Percentiles rank a stretch among this genome's conserved stretches.
Evolutionary conservation across 2,113 vertebrate genomes (phyloP).

Genomic region (Recurvirostra avosetta): DNA sequence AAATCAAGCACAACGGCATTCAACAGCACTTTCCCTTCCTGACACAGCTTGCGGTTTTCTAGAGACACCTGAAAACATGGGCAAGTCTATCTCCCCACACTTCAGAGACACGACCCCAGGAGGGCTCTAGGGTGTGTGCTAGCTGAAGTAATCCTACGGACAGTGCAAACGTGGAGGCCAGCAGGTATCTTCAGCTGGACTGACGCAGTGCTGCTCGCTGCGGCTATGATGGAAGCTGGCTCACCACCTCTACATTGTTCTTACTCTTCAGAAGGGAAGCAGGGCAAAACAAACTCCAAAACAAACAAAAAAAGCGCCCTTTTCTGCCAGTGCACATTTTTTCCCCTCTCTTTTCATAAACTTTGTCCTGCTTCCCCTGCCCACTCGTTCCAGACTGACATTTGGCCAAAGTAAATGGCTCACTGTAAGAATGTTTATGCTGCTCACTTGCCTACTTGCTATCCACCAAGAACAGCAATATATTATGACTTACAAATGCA

Average conservation of each 20-base stretch:
- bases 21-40: background rate
- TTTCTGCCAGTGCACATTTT: background rate
- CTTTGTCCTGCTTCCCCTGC: background rate
- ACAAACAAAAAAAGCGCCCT: background rate
- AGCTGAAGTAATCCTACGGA: background rate
- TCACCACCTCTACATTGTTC: accelerated
- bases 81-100: background rate
- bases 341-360: background rate
- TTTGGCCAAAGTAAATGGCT: background rate
- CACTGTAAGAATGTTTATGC: background rate
- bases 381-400: background rate
- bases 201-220: background rate
- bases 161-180: background rate
- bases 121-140: background rate
- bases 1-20: background rate
- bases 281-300: background rate
- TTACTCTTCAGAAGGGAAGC: background rate
- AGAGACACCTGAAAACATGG: accelerated
- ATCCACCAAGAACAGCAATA: background rate
- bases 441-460: background rate
- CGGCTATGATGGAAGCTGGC: too few relatives aligned
- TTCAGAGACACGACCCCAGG: background rate
- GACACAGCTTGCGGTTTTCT: background rate
- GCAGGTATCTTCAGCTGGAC: background rate
- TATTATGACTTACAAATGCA: background rate